These are phyloP conservation scores for Pollenia labialis DNA, from an alignment of 2,888 invertebrate species.

Conservation along the genomic window DNA sequence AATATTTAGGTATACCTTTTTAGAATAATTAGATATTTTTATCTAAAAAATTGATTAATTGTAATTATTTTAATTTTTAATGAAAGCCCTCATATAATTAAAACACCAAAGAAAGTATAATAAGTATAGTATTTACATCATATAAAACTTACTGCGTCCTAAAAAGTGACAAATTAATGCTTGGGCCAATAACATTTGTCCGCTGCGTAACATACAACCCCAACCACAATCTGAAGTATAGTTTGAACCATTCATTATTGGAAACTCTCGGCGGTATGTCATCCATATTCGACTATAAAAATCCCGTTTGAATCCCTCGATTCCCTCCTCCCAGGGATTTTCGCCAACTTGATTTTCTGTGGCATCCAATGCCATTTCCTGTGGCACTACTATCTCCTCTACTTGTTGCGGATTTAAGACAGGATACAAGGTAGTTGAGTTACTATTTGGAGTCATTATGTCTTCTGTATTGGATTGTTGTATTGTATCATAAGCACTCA, in stretches of 20 bases:
- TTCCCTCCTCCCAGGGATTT: constrained; percentile 86
- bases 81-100: too few species aligned
- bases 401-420: constrained; percentile 79
- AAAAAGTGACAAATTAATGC: constrained; percentile 93
- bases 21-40: too few species aligned
- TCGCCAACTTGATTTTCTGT: constrained; percentile 82
- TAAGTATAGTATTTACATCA: neutral
- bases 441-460: constrained; percentile 58
- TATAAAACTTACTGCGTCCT: constrained; percentile 87
- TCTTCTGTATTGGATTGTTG: constrained; percentile 69
- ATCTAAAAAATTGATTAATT: too few species aligned
- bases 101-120: neutral
- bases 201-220: constrained; percentile 94
- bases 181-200: constrained; percentile 96
- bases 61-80: too few species aligned
- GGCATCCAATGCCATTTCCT: constrained; percentile 85
- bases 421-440: constrained; percentile 76
- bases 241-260: constrained; percentile 90
- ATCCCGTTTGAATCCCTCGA: constrained; percentile 93
- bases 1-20: too few species aligned
- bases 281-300: constrained; percentile 94
- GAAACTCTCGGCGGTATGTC: constrained; percentile 94
- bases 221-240: constrained; percentile 97
- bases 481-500: constrained; percentile 79
- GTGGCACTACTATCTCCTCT: constrained; percentile 82